Evolutionary conservation across 2,888 invertebrate genomes (phyloP), one percentile per base, ranked within the genome.

Genomic region (Eupithecia exiguata): DNA sequence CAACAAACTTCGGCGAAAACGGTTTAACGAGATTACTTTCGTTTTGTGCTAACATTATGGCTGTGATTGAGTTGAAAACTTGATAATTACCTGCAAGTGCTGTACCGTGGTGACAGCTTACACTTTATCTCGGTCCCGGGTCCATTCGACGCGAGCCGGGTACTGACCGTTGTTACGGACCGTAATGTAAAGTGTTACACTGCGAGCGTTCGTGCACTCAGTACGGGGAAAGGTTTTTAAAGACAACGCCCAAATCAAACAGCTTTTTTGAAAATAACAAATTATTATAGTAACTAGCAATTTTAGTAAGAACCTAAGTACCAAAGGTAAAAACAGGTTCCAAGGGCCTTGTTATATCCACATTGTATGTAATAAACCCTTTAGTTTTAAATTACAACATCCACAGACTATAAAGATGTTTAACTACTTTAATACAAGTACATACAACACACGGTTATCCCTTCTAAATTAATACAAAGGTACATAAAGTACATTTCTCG

Each of bases 21-120:
- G 85, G 83, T 88, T 88, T 87, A 88, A 86, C 84, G 81, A 84
- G 88, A 87, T 89, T 88, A 89, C 87, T 89, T 87, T 86, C 84
- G 83, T 88, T 91, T 89, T 87, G 87, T 87, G 83, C 87, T 86
- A 88, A 90, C 89, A 88, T 89, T 85, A 88, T 85, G 86, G 84
- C 84, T 80, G 83, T 87, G 88, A 90, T 91, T 88, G 87, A 90
- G 90, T 90, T 89, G 85, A 83, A 84, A 91, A 91, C 87, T 92
- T 87, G 83, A 83, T 83, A 88, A 87, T 86, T 87, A 84, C 84
- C 76, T 72, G 68, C 74, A 78, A 77, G 77, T 74, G 69, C 72
- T 68, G 71, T 72, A 68, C 58, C 49, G 61, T 40, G 63, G 67
- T 70, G 21, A 62, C 62, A 35, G 62, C 58, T 58, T 25, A 21